A percentile compares a stretch with the other conserved stretches of the same genome.
Conservation (phyloP, 2,888 invertebrate genomes). For the Drosophila borborema region DNA sequence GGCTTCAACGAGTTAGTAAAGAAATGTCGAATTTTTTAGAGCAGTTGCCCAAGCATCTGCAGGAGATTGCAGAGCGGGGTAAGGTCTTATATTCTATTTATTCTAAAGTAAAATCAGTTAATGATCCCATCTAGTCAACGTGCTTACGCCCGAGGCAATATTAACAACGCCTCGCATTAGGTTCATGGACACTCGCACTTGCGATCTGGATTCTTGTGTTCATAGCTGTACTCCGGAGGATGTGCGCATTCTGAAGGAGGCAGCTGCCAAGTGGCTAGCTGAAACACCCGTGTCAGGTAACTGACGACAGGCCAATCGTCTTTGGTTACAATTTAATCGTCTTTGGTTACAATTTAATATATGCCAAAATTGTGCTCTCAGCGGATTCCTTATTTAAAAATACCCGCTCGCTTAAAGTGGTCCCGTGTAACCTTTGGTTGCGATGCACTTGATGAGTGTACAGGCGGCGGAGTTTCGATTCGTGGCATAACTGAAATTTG, state of each 20-base stretch:
- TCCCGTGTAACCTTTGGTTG: slow-evolving; percentile 86
- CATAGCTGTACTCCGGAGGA: slow-evolving; percentile 77
- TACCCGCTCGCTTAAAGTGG: slow-evolving; percentile 75
- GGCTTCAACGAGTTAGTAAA: neutral
- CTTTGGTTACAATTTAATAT: too few species aligned
- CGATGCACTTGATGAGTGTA: slow-evolving; percentile 86
- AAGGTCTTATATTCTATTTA: slow-evolving; percentile 5
- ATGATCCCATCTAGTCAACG: slow-evolving; percentile 66
- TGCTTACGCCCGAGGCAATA: slow-evolving; percentile 75
- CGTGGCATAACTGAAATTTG: slow-evolving; percentile 90
- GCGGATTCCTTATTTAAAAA: slow-evolving; percentile 62
- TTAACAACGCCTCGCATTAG: slow-evolving; percentile 68
- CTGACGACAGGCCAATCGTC: neutral
- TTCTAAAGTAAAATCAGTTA: slow-evolving; percentile 14
- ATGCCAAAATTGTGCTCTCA: slow-evolving; percentile 22
- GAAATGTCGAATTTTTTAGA: slow-evolving; percentile 79
- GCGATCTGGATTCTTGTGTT: slow-evolving; percentile 48
- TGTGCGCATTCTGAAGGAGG: slow-evolving; percentile 80
- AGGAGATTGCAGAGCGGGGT: slow-evolving; percentile 76
- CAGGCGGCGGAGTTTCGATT: slow-evolving; percentile 88
- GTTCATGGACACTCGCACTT: slow-evolving; percentile 65
- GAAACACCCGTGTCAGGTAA: slow-evolving; percentile 69
- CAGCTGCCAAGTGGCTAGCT: slow-evolving; percentile 82
- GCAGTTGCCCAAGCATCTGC: slow-evolving; percentile 71
- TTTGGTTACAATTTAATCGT: too few species aligned